Base-by-base conservation (phyloP, 1,140 invertebrate genomes). In the Phocides pigmalion region DNA sequence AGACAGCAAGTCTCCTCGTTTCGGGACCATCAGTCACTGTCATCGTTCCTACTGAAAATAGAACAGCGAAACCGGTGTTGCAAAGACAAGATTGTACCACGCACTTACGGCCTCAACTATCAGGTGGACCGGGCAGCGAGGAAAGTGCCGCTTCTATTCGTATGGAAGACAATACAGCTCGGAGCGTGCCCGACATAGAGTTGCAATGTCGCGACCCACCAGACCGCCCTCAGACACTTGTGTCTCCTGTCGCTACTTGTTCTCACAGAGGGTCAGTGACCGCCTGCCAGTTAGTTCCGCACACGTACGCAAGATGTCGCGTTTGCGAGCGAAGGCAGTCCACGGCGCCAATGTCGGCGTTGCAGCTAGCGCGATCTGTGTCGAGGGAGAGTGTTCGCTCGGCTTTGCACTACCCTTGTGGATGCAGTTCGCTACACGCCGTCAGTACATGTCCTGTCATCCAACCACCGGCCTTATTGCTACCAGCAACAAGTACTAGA, bases 141-240 rank as follows among this genome's bases (percentile, higher is more conserved):
- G 96, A 97, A 84, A 96, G 95, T 77, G 93, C 92, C 39, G 93
- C 94, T 4, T 91, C 90, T 6, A 74, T 93, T 9, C 89, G 91
- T 79, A 82, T 93, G 61, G 94, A 94, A 78, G 95, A 96, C 58
- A 93, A 93, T 47, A 94, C 95, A n/a, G 94, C 96, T 8, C 93
- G 96, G 79, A 97, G 96, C 66, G 97, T 98, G 67, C 97, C 97
- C 11, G 97, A 98, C 83, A 96, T 98, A 74, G 97, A 97, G 90
- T 92, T 97, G 58, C 96, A 97, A 87, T 97, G 96, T 86, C 86
- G 93, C 68, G 93, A 92, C 54, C 86, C 81, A 39, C 71, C 85
- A 66, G 92, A 93, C 72, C 84, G 92, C 53, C 83, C 91, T 64
- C 81, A 92, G 84, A 92, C 90, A 64, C 91, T 89, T 64, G 93